phyloP scores from a whole-genome alignment of 2,888 invertebrate genomes.

The Sipha maydis region DNA sequence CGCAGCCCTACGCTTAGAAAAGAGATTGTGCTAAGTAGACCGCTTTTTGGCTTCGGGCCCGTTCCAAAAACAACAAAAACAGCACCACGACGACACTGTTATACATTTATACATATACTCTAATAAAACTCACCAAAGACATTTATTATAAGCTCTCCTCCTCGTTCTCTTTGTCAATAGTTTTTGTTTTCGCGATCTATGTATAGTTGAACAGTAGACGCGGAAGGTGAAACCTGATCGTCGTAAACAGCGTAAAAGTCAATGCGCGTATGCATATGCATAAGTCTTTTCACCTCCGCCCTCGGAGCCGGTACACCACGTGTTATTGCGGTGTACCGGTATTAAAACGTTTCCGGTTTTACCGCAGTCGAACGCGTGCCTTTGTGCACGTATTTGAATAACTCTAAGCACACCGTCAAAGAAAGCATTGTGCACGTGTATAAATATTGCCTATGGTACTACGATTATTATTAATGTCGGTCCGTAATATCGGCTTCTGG shows the following conservation, averaged over 20 bases:
- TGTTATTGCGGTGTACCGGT: neutral
- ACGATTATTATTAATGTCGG: neutral
- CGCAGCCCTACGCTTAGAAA: neutral
- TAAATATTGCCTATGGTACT: neutral
- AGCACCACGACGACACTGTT: no score
- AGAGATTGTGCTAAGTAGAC: slow-evolving; percentile 9
- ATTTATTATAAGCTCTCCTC: neutral
- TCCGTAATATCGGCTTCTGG: no score
- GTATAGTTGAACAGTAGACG: neutral
- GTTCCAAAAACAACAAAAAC: slow-evolving; percentile 34
- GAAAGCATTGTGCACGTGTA: neutral
- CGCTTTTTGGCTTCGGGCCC: slow-evolving; percentile 35
- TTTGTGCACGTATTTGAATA: neutral
- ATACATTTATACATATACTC: neutral
- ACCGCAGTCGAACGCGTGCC: neutral
- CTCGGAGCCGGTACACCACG: neutral
- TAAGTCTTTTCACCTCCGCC: neutral
- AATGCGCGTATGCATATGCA: neutral
- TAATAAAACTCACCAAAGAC: slow-evolving; percentile 25
- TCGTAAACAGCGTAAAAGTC: neutral
- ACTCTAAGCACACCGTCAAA: neutral
- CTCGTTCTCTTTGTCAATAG: neutral
- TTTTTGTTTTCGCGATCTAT: neutral
- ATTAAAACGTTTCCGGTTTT: neutral
- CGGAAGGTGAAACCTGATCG: no score